These are phyloP conservation scores for Battus philenor DNA, from an alignment of 1,140 invertebrate species.

Conservation along the genomic window DNA sequence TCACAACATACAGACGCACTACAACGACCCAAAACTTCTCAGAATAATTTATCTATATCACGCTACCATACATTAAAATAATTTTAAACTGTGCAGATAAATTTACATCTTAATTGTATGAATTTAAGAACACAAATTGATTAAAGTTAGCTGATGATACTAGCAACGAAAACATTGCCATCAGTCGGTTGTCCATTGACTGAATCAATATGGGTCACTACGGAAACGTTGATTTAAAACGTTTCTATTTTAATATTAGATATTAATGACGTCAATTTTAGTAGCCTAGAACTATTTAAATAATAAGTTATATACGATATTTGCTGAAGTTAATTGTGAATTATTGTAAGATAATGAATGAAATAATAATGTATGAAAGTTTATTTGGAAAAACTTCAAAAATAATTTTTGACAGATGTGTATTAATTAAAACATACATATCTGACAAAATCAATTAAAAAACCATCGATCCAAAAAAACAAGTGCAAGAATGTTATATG, in stretches of 20 bases:
- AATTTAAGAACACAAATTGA: conserved; percentile 20
- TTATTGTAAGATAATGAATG: too few relatives aligned
- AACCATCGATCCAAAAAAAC: too few relatives aligned
- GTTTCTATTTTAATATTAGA: conserved; percentile 47
- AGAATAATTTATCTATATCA: conserved; percentile 22
- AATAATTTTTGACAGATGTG: too few relatives aligned
- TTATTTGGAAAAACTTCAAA: too few relatives aligned
- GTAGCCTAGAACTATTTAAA: too few relatives aligned
- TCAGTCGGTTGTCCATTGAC: conserved; percentile 41
- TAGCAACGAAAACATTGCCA: conserved; percentile 28
- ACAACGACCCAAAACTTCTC: conserved; percentile 20
- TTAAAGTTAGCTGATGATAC: conserved; percentile 2
- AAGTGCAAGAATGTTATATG: too few relatives aligned
- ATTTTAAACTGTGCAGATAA: conserved; percentile 16
- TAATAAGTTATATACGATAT: too few relatives aligned
- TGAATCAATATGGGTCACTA: conserved; percentile 50
- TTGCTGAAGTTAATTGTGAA: too few relatives aligned
- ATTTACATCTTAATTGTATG: conserved; percentile 10
- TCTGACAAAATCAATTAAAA: too few relatives aligned
- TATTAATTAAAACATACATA: too few relatives aligned
- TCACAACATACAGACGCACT: conserved; percentile 16
- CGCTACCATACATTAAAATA: conserved; percentile 24
- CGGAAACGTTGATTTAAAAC: conserved; percentile 46
- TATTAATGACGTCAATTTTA: too few relatives aligned
- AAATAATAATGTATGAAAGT: too few relatives aligned